Percentiles rank a stretch among this genome's conserved stretches.
Conservation (phyloP, 2,797 vertebrate species). For the Hydrolagus colliei region DNA sequence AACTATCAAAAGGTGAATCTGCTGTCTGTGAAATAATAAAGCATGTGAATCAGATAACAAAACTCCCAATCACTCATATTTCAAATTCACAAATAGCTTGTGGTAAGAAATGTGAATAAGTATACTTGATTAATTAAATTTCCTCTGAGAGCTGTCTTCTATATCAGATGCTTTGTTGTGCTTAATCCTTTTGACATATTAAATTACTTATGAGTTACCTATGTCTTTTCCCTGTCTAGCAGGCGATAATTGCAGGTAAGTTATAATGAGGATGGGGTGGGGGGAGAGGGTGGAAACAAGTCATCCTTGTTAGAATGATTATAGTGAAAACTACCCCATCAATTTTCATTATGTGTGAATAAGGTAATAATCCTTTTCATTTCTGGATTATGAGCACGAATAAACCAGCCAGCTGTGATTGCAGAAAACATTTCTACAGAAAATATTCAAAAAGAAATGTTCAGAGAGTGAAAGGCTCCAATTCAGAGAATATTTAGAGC, state of each 20-base stretch:
- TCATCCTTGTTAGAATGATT: background rate
- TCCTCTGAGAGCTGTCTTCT: background rate
- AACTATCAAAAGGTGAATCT: no score
- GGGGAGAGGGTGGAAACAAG: background rate
- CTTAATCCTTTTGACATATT: slow-evolving; percentile 13
- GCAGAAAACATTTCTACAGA: background rate
- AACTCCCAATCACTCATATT: background rate
- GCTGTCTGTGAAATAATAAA: background rate
- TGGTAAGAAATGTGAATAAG: background rate
- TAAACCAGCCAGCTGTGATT: background rate
- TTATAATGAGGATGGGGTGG: background rate
- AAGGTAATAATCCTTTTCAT: background rate
- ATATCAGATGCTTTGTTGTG: background rate
- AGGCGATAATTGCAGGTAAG: background rate
- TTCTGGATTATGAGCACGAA: background rate
- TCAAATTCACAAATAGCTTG: background rate
- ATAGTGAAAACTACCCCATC: background rate
- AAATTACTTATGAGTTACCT: slow-evolving; percentile 19
- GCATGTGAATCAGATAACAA: background rate
- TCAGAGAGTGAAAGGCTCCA: background rate
- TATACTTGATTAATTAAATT: slow-evolving; percentile 1
- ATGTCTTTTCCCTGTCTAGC: background rate
- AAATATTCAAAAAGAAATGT: background rate
- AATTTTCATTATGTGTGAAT: background rate
- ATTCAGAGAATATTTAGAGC: no score